A percentile compares a stretch with the other conserved stretches of the same genome.
These are phyloP conservation scores for Lycocerus yunnanus DNA, from an alignment of 2,888 invertebrate genomes.

Conservation along the genomic window DNA sequence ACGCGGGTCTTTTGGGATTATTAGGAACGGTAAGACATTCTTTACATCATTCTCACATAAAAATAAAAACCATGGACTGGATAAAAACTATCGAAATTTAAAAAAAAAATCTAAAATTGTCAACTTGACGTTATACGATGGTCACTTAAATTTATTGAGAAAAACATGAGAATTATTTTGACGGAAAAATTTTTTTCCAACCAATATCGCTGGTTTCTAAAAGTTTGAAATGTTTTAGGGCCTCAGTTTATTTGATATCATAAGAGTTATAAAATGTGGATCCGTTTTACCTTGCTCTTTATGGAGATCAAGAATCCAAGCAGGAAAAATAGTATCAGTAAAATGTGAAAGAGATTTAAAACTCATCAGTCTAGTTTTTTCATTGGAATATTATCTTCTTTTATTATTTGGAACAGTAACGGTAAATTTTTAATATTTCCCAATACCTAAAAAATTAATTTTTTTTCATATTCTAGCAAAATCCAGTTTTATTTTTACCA, in stretches of 20 bases:
- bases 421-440: slow-evolving; percentile 37
- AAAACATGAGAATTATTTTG: background rate
- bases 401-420: slow-evolving; percentile 47
- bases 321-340: slow-evolving; percentile 42
- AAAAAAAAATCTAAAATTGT: background rate
- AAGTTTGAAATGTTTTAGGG: slow-evolving; percentile 39
- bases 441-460: background rate
- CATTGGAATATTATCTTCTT: slow-evolving; percentile 49
- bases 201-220: too few relatives aligned
- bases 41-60: background rate
- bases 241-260: slow-evolving; percentile 48
- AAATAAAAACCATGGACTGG: background rate
- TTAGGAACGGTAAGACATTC: slow-evolving; percentile 48
- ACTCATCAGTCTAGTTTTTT: slow-evolving; percentile 49
- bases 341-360: slow-evolving; percentile 51
- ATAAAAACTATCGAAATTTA: background rate
- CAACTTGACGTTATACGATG: background rate
- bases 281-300: slow-evolving; percentile 46
- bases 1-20: slow-evolving; percentile 47
- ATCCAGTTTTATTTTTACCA: slow-evolving; percentile 49
- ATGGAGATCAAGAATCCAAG: slow-evolving; percentile 42
- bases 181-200: too few relatives aligned
- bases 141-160: background rate
- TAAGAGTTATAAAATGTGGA: slow-evolving; percentile 48
- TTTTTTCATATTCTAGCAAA: slow-evolving; percentile 44